These are phyloP conservation scores for Augiades crinisus DNA, from an alignment of 2,888 invertebrate species.

Conservation along the genomic window DNA sequence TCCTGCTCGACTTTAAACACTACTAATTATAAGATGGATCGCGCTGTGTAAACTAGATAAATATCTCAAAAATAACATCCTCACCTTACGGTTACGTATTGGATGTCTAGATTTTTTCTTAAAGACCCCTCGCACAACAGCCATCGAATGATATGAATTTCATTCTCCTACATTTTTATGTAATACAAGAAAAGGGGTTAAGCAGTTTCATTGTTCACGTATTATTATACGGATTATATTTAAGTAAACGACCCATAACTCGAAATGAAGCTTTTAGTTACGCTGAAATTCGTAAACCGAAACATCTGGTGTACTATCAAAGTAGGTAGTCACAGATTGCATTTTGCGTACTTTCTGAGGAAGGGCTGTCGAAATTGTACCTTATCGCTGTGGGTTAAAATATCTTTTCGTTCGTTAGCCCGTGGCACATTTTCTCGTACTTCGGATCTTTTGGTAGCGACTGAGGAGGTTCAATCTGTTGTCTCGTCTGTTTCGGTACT, in stretches of 20 bases:
- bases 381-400: slow-evolving; percentile 36
- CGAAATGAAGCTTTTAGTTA: slow-evolving; percentile 67
- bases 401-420: slow-evolving; percentile 36
- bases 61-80: too few relatives aligned
- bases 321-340: slow-evolving; percentile 61
- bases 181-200: too few relatives aligned
- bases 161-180: too few relatives aligned
- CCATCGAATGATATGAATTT: too few relatives aligned
- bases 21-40: too few relatives aligned
- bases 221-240: too few relatives aligned
- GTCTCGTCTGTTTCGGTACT: slow-evolving; percentile 62
- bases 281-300: slow-evolving; percentile 72
- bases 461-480: slow-evolving; percentile 65
- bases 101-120: too few relatives aligned
- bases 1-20: too few relatives aligned
- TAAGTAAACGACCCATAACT: slow-evolving; percentile 50
- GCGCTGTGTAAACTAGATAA: too few relatives aligned
- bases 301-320: slow-evolving; percentile 72
- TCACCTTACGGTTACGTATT: too few relatives aligned
- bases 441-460: slow-evolving; percentile 50
- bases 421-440: slow-evolving; percentile 39
- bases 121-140: too few relatives aligned
- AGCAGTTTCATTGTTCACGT: too few relatives aligned
- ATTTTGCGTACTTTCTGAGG: slow-evolving; percentile 58
- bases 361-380: slow-evolving; percentile 36